A percentile compares a stretch with the other conserved stretches of the same genome.
phyloP scores from a whole-genome alignment of 2,797 vertebrate genomes.

The Karalla daura region DNA sequence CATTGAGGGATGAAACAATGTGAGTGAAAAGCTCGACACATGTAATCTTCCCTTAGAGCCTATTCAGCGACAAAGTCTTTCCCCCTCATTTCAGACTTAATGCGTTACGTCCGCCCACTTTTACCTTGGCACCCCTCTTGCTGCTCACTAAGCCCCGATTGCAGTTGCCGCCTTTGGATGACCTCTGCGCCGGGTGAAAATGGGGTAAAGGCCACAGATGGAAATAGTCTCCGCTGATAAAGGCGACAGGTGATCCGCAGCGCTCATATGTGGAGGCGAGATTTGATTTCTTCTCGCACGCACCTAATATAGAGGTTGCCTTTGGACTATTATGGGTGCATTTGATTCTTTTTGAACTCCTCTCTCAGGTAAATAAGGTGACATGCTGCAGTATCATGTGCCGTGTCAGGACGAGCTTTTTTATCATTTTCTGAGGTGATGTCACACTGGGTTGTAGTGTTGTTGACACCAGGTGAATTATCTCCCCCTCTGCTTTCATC shows the following conservation, averaged over 20 bases:
- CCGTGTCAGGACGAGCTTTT: slow-evolving; percentile 28
- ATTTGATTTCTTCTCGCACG: slow-evolving; percentile 38
- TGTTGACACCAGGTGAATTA: slow-evolving; percentile 62
- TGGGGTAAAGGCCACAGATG: slow-evolving; percentile 49
- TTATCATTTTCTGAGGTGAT: slow-evolving; percentile 35
- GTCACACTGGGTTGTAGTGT: slow-evolving; percentile 33
- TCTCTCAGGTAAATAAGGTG: slow-evolving; percentile 42
- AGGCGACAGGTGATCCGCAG: slow-evolving; percentile 51
- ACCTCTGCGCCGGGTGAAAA: slow-evolving; percentile 56
- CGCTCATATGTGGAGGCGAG: slow-evolving; percentile 16
- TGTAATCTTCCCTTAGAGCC: slow-evolving; percentile 44
- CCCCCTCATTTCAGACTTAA: slow-evolving; percentile 56
- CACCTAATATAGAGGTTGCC: slow-evolving; percentile 40
- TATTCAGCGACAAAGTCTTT: slow-evolving; percentile 38
- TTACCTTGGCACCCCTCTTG: neutral
- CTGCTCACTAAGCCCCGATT: slow-evolving; percentile 17
- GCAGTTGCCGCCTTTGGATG: slow-evolving; percentile 52
- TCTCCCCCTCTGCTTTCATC: slow-evolving; percentile 52
- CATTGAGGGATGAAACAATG: slow-evolving; percentile 39
- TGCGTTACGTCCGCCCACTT: slow-evolving; percentile 31
- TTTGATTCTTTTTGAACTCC: slow-evolving; percentile 54
- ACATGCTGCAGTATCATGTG: slow-evolving; percentile 30
- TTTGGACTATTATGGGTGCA: slow-evolving; percentile 25
- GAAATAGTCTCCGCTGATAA: slow-evolving; percentile 54
- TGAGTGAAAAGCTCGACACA: slow-evolving; percentile 33